phyloP scores from a whole-genome alignment of 1,140 invertebrate genomes.

The Eciton burchellii region DNA sequence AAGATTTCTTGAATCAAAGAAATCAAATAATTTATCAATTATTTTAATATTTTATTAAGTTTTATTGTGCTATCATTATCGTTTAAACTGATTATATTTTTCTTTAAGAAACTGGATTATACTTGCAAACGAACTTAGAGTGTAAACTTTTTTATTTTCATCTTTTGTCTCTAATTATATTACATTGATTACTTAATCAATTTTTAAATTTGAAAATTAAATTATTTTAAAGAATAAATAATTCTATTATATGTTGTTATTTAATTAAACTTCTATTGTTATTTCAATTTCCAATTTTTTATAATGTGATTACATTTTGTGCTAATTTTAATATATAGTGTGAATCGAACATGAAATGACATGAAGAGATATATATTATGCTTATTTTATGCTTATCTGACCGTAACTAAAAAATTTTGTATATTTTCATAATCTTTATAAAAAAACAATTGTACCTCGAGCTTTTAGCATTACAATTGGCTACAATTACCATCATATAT shows the following conservation, averaged over 20 bases:
- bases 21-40: slow-evolving; percentile 9
- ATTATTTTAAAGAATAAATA: background rate
- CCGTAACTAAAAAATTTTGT: too few species aligned
- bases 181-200: background rate
- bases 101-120: background rate
- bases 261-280: too few species aligned
- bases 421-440: too few species aligned
- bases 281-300: too few species aligned
- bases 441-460: too few species aligned
- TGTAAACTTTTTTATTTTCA: background rate
- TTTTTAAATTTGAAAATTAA: background rate
- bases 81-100: background rate
- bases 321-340: too few species aligned
- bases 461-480: too few species aligned
- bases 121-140: background rate
- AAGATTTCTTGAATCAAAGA: background rate
- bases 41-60: background rate
- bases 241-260: background rate
- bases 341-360: too few species aligned
- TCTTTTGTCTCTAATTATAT: background rate
- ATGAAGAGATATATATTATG: too few species aligned
- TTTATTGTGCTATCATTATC: background rate
- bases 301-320: too few species aligned
- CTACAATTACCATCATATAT: too few species aligned
- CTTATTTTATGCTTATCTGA: too few species aligned